phyloP scores from a whole-genome alignment of 1,140 invertebrate genomes.

The Heliconius hewitsoni region DNA sequence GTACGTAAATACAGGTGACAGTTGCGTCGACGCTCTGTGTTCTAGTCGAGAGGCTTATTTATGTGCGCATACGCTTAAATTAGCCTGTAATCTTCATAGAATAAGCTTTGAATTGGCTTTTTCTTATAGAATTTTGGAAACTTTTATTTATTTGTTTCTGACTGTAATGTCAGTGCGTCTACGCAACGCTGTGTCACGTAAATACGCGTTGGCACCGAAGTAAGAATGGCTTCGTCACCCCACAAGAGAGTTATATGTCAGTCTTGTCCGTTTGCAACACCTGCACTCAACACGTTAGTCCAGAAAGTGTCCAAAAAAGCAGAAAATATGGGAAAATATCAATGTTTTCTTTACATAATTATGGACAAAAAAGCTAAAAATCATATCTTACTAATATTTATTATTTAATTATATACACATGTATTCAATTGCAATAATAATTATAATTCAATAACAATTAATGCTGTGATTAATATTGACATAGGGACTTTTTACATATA shows the following conservation, averaged over 20 bases:
- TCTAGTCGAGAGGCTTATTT: conserved; percentile 2
- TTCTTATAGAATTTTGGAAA: conserved; percentile 7
- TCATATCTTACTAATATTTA: not conserved
- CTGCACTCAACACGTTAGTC: conserved; percentile 39
- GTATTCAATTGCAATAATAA: not conserved
- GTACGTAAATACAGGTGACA: conserved; percentile 67
- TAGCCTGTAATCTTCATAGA: not conserved
- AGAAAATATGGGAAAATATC: not conserved
- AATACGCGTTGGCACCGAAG: conserved; percentile 56
- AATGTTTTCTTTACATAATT: not conserved
- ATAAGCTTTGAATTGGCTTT: conserved; percentile 35
- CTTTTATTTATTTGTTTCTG: conserved; percentile 39
- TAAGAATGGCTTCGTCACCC: conserved; percentile 66
- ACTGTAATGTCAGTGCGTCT: conserved; percentile 65
- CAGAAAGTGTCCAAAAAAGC: not conserved
- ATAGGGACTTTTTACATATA: too few species aligned
- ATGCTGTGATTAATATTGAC: too few species aligned
- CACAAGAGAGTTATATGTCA: conserved; percentile 58
- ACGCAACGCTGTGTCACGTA: conserved; percentile 64
- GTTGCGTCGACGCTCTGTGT: conserved; percentile 78
- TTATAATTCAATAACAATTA: too few species aligned
- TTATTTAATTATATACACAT: not conserved
- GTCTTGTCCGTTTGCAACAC: conserved; percentile 61
- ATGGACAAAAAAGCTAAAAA: not conserved
- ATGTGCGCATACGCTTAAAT: conserved; percentile 15